phyloP scores from a whole-genome alignment of 2,113 vertebrate genomes.

The Phaethon lepturus region DNA sequence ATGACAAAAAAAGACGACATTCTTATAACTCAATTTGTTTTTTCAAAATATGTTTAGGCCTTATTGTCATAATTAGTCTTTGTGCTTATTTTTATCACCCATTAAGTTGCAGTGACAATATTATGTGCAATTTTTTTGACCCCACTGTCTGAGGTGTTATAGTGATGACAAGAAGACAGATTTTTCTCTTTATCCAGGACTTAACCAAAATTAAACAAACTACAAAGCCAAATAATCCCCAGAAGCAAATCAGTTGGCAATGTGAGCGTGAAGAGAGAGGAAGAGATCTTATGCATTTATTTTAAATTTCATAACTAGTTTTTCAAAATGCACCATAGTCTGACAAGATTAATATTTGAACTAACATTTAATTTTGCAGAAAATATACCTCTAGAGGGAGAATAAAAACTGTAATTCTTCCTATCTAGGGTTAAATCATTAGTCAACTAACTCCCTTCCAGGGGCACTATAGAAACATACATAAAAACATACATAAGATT shows the following conservation, averaged over 20 bases:
- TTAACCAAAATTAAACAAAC: not conserved
- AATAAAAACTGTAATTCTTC: not conserved
- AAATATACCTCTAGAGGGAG: not conserved
- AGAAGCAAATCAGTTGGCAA: not conserved
- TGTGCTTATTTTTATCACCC: not conserved
- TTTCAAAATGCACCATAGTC: not conserved
- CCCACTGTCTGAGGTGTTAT: not conserved
- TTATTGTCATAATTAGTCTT: not conserved
- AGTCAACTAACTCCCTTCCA: not conserved
- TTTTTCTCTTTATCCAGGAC: not conserved
- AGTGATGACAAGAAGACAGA: not conserved
- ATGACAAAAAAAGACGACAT: not conserved
- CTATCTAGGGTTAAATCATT: not conserved
- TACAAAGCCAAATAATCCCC: not conserved
- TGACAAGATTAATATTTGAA: not conserved
- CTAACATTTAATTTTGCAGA: not conserved
- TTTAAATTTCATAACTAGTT: not conserved
- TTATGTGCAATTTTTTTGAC: not conserved
- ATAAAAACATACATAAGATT: not conserved
- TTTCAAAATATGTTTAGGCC: not conserved
- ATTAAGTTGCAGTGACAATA: not conserved
- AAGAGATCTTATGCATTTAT: not conserved
- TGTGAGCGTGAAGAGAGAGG: not conserved
- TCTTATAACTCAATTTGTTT: not conserved
- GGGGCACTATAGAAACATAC: not conserved